A percentile compares a stretch with the other conserved stretches of the same genome.
These are phyloP conservation scores for Xyrauchen texanus DNA, from an alignment of 2,113 vertebrate species.

Conservation along the genomic window DNA sequence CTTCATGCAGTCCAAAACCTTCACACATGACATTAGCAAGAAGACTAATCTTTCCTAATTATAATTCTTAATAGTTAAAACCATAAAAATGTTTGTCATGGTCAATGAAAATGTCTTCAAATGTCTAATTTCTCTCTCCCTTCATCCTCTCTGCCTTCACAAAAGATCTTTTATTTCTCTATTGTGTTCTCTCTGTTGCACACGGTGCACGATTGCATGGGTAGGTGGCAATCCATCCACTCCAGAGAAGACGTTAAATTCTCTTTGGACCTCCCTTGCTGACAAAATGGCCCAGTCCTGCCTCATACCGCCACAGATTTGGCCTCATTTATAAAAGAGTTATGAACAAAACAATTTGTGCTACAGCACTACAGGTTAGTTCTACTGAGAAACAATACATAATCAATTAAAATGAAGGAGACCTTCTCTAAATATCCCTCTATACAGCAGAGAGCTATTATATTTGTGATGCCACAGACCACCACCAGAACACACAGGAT, in stretches of 20 bases:
- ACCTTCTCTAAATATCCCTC: background rate
- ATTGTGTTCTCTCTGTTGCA: constrained; percentile 54
- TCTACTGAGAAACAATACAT: constrained; percentile 11
- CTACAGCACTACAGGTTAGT: constrained; percentile 1
- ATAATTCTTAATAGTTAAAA: too few species aligned
- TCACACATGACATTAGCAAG: too few species aligned
- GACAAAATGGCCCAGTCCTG: constrained; percentile 90
- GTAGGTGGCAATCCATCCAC: constrained; percentile 48
- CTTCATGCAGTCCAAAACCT: too few species aligned
- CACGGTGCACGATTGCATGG: constrained; percentile 55
- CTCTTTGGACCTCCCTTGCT: constrained; percentile 87
- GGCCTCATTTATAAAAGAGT: constrained; percentile 22
- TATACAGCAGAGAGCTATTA: background rate
- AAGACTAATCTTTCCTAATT: too few species aligned
- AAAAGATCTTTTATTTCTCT: constrained; percentile 58
- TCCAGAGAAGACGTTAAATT: constrained; percentile 67
- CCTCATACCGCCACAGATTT: constrained; percentile 81
- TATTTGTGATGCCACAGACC: background rate
- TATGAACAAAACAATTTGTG: background rate
- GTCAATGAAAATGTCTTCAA: constrained; percentile 82
- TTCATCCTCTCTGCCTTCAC: constrained; percentile 71
- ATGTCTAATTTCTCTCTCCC: constrained; percentile 82
- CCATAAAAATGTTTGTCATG: too few species aligned
- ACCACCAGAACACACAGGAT: constrained; percentile 8
- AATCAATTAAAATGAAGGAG: constrained; percentile 28